Base-by-base conservation (phyloP, 1,140 invertebrate species). In the Drosophila biarmipes region DNA sequence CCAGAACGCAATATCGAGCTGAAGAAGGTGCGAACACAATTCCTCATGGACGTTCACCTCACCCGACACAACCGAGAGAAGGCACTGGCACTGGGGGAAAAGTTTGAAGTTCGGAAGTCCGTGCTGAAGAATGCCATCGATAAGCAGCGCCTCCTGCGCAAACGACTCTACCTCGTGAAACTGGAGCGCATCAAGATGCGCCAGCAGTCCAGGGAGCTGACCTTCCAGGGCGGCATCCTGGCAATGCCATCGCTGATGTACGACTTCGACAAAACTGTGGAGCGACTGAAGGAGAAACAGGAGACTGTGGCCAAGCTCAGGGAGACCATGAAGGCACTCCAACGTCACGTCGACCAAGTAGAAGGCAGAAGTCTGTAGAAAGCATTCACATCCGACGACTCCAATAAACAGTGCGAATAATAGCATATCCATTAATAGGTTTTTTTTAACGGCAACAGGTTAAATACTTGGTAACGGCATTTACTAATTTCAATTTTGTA, bases 191-290 rank as follows among this genome's bases (percentile, higher is more conserved):
- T 37, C 0, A 27, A 7, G 4, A 14, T 79, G 0, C 74, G 75
- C 0, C 69, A 89, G 15, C 31, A 15, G 29, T 43, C 57, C 10
- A 45, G 34, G 8, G 84, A 87, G 15, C 27, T 89, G 1, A 43
- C 46, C 5, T 64, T 31, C 7, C 57, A 79, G 21, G 76, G 87
- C 12, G 91, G 91, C 8, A 76, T 92, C 6, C 49, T 92, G 2
- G 43, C 78, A 3, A 87, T 87, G 63, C 91, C 90, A 0, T 34
- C 63, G 0, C 58, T 92, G 12, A 73, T 92, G 76, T 45, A 54
- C 10, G 91, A 92, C 35, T 92, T 66, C 38, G 91, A 92, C 54
- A 6, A 24, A 0, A 92, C 91, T 0, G 21, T 77, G 6, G 17
- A 58, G 0, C 52, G 31, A 10, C 6, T 89, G 1, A n/a, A 43